Conservation (phyloP, 2,113 vertebrate genomes). For the Pampusana beccarii region DNA sequence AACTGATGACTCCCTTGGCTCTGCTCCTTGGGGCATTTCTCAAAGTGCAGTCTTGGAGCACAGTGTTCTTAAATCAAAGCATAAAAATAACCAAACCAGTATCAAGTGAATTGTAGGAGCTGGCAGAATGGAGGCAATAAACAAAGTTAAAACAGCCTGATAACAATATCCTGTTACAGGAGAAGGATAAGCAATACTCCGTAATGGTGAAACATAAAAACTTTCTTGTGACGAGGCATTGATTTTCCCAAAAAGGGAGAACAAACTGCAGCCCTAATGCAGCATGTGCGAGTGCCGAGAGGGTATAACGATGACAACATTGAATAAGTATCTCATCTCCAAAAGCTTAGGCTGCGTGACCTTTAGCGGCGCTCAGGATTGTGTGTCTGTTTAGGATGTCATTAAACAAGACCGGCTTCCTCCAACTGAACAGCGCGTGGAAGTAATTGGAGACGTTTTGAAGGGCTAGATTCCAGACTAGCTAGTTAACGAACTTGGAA, state of each 20-base stretch:
- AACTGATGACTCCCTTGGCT: background rate
- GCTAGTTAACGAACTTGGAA: background rate
- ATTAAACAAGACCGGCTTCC: constrained; percentile 28
- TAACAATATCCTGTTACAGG: background rate
- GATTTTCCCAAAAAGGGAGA: constrained; percentile 47
- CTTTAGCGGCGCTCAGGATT: constrained; percentile 7
- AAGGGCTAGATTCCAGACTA: background rate
- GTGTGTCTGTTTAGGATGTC: constrained; percentile 45
- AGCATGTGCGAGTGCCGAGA: background rate
- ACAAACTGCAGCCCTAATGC: background rate
- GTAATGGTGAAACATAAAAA: background rate
- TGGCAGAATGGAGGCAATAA: constrained; percentile 25
- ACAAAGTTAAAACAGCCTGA: background rate
- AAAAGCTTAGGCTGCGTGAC: background rate
- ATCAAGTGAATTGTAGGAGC: constrained; percentile 12
- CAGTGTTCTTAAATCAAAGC: constrained; percentile 38
- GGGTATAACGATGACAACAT: constrained; percentile 11
- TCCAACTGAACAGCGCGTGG: background rate
- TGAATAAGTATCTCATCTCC: background rate
- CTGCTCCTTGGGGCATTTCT: background rate
- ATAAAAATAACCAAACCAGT: constrained; percentile 40
- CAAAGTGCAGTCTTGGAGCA: background rate
- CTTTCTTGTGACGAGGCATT: background rate
- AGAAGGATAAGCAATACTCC: background rate
- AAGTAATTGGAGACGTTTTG: background rate